Evolutionary conservation across 2,113 vertebrate species (phyloP), one percentile per base, ranked within the genome.

Genomic region (Channa maculata): DNA sequence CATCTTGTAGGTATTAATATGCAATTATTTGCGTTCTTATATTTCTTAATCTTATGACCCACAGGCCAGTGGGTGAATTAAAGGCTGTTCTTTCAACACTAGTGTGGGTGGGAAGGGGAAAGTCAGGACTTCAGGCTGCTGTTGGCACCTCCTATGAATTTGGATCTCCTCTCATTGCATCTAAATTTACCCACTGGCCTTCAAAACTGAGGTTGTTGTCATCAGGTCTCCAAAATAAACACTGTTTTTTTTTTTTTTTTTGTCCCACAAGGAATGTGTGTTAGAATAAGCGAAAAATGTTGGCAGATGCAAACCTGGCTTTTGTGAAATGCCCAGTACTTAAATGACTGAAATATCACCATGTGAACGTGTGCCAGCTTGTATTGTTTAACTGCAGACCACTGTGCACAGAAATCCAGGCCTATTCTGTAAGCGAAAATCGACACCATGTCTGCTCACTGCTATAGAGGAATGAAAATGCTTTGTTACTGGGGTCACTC

Each of bases 131-230:
- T 90, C 77, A 65, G 82, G 87, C 87, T 70, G 83, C 89, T 86
- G 82, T 88, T 94, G 92, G 92, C 93, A 93, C 74, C 87, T 85
- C 89, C 79, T 84, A 75, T 92, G 87, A 93, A 94, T 94, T 90
- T 92, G 89, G 92, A 94, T 93, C 92, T 93, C 87, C 91, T 93
- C 92, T 93, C 90, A 91, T 91, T 92, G 92, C 92, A 80, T 92
- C 93, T 95, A 95, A 95, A 93, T 94, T 93, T 94, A 94, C 77
- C 83, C 91, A 13, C 89, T 93, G 92, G 92, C 92, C 91, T 95
- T 94, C 91, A 92, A 88, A 93, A 90, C 87, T 83, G 80, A 88
- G 91, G 91, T 92, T 92, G 92, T 93, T 93, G 93, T 94, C 92
- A 94, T 92, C 92, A 81, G 83, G 90, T 92, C 89, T 93, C 90